Conservation (phyloP, 2,113 vertebrate species). For the Phyllostomus discolor region DNA sequence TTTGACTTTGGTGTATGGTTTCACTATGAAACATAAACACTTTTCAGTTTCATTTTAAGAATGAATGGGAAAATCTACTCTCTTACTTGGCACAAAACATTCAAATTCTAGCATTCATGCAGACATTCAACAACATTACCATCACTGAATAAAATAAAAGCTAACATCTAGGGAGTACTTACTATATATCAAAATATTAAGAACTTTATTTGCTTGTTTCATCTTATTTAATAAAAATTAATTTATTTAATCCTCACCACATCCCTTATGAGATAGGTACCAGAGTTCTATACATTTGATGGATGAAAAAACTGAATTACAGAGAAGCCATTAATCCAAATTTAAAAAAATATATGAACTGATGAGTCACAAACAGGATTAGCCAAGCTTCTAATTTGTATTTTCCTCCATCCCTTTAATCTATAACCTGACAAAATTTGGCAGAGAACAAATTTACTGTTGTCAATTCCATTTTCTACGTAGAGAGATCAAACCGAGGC, state of each 20-base stretch:
- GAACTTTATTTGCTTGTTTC: not conserved
- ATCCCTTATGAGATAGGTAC: not conserved
- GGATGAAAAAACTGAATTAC: not conserved
- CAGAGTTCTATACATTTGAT: not conserved
- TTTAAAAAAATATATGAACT: not conserved
- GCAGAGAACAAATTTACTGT: not conserved
- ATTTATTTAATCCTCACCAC: not conserved
- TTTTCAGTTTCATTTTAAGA: not conserved
- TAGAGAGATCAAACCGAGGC: not conserved
- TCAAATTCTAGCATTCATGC: not conserved
- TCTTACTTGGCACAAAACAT: not conserved
- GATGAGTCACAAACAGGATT: not conserved
- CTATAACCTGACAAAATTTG: not conserved
- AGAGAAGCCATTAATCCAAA: not conserved
- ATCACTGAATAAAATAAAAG: not conserved
- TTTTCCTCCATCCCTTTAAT: not conserved
- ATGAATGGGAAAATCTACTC: not conserved
- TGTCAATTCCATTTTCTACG: not conserved
- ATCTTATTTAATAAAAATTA: constrained; percentile 8
- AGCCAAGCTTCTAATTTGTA: not conserved
- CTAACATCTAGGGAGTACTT: not conserved
- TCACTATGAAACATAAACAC: not conserved
- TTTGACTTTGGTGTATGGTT: not conserved
- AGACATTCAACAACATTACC: not conserved
- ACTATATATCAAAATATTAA: not conserved